Conservation (phyloP, 2,797 vertebrate genomes). For the Tarsius wallacei region DNA sequence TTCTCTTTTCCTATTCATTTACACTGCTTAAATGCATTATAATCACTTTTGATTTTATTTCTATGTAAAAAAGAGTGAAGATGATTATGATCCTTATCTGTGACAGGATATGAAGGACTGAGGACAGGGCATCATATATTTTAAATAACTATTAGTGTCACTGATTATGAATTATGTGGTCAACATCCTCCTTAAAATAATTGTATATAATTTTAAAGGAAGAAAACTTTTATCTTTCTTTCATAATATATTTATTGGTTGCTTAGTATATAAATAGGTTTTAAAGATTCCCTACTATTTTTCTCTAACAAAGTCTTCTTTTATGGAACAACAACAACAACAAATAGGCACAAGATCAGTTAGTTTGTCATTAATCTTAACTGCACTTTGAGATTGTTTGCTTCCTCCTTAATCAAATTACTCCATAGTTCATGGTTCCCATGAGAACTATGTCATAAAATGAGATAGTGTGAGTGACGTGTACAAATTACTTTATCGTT, state of each 20-base stretch:
- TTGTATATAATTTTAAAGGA: background rate
- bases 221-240: background rate
- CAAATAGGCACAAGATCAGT: background rate
- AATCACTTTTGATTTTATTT: background rate
- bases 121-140: background rate
- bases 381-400: background rate
- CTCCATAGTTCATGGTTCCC: background rate
- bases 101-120: background rate
- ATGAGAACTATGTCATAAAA: slow-evolving; percentile 17
- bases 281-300: background rate
- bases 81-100: background rate
- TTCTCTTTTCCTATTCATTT: background rate
- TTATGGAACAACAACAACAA: background rate
- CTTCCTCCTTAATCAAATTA: background rate
- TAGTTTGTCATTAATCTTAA: background rate
- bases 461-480: background rate
- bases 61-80: background rate
- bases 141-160: background rate
- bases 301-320: background rate
- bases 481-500: background rate
- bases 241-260: background rate
- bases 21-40: background rate
- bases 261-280: background rate
- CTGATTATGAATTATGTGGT: background rate
- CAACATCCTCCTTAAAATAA: slow-evolving; percentile 1